Evolutionary conservation across 2,113 vertebrate genomes (phyloP), one percentile per base, ranked within the genome.

Genomic region (Hystrix brachyura): DNA sequence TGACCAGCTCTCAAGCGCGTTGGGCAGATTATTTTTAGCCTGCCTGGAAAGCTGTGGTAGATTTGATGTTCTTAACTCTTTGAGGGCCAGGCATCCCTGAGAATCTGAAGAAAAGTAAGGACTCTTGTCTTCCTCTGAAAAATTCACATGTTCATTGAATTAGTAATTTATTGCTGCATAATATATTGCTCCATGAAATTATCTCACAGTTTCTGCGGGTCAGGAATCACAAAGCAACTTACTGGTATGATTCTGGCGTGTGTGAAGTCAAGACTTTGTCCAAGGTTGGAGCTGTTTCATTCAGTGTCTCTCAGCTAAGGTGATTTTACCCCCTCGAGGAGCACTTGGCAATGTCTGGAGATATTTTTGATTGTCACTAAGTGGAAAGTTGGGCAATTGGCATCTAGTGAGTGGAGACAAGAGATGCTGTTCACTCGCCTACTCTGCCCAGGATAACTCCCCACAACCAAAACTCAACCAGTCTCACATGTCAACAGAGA

Each of bases 111-210:
- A 64, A 93, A 90, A 79, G n/a, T 46, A 72, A 78, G 43, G 69
- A 57, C 11, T 4, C 32, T 64, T 74, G 34, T 90, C 60, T 89
- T 79, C 43, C 91, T 96, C n/a, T 79, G 62, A 78, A 90, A 74
- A 92, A 46, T 69, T 78, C 79, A n/a, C 11, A 71, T n/a, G 57
- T 34, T 29, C 8, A 0, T 55, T 55, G 80, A 71, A n/a, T 53
- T 53, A 55, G 60, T 71, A 53, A 74, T 29, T 82, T 82, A 78
- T 13, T 38, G 27, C 43, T 23, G 3, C 7, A 53, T 78, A 53
- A 84, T 84, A 89, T 84, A 84, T 69, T 32, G n/a, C 14, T 27
- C 79, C 27, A 51, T 34, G 59, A 84, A 69, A 76, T 72, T 65
- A 23, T 3, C 38, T 88, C n/a, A 46, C 29, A 27, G 48, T 51